These are phyloP conservation scores for Piprites chloris DNA, from an alignment of 2,113 vertebrate species.

Conservation along the genomic window DNA sequence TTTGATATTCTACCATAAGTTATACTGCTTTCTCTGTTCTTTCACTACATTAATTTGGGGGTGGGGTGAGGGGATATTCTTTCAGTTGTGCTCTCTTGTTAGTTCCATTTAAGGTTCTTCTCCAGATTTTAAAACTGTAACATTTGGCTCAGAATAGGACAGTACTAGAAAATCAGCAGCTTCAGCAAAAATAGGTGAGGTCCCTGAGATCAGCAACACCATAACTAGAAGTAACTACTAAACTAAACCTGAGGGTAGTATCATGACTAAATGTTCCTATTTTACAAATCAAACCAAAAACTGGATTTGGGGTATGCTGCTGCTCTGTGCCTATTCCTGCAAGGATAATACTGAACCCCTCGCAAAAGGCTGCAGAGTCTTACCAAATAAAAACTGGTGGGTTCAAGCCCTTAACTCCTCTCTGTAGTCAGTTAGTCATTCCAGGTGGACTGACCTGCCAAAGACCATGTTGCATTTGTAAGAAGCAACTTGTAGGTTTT, in stretches of 20 bases:
- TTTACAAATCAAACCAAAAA: not conserved
- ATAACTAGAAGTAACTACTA: not conserved
- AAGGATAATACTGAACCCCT: not conserved
- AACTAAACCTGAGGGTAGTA: not conserved
- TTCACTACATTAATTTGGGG: not conserved
- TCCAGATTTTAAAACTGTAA: not conserved
- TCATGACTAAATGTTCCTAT: not conserved
- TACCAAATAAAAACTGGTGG: accelerated
- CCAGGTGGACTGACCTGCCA: not conserved
- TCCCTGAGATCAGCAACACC: not conserved
- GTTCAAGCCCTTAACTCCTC: not conserved
- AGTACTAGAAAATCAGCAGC: not conserved
- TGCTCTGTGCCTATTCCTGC: not conserved
- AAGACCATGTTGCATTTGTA: not conserved
- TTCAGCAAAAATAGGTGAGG: not conserved
- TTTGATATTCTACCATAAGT: not conserved
- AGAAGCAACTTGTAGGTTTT: not conserved
- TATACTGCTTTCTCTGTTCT: not conserved
- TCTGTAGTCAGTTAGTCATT: not conserved
- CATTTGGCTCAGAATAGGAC: not conserved
- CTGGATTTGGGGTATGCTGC: not conserved
- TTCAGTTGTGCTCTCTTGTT: not conserved
- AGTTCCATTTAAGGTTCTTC: not conserved
- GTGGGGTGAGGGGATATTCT: not conserved
- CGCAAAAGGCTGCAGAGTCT: not conserved